Evolutionary conservation across 2,888 invertebrate species (phyloP).

Genomic region (Agrotis segetum): DNA sequence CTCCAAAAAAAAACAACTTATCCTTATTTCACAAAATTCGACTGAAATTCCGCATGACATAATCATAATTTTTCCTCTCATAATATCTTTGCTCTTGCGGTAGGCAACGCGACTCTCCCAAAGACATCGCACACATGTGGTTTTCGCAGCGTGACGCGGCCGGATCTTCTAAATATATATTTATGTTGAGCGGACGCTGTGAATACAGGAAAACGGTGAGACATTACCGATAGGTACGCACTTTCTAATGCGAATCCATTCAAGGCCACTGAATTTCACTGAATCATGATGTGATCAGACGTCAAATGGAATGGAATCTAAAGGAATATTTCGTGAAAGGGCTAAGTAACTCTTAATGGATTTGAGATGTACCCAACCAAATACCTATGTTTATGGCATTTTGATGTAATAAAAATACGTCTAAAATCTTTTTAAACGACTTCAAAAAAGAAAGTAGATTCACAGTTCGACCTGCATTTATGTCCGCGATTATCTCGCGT

Average conservation of each 20-base stretch:
- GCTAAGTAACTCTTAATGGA: neutral
- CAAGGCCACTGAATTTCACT: conserved; percentile 25
- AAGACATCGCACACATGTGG: conserved; percentile 71
- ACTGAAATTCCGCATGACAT: neutral
- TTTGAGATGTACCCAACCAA: too few species aligned
- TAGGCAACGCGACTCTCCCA: conserved; percentile 17
- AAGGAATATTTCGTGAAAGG: neutral
- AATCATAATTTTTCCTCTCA: neutral
- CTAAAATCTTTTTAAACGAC: too few species aligned
- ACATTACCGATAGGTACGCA: conserved; percentile 10
- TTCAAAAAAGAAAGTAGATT: too few species aligned
- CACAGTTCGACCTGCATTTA: too few species aligned
- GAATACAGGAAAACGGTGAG: conserved; percentile 27
- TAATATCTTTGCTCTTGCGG: neutral
- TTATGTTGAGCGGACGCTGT: conserved; percentile 65
- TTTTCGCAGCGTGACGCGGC: conserved; percentile 75
- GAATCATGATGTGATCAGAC: neutral
- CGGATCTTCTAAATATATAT: conserved; percentile 83
- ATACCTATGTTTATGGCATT: too few species aligned
- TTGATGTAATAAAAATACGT: too few species aligned
- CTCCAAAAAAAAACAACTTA: neutral
- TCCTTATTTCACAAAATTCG: neutral
- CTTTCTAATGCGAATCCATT: conserved; percentile 33
- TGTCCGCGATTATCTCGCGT: too few species aligned
- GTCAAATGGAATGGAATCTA: conserved; percentile 19